Conservation (phyloP, 2,797 vertebrate species). For the Epinephelus awoara region DNA sequence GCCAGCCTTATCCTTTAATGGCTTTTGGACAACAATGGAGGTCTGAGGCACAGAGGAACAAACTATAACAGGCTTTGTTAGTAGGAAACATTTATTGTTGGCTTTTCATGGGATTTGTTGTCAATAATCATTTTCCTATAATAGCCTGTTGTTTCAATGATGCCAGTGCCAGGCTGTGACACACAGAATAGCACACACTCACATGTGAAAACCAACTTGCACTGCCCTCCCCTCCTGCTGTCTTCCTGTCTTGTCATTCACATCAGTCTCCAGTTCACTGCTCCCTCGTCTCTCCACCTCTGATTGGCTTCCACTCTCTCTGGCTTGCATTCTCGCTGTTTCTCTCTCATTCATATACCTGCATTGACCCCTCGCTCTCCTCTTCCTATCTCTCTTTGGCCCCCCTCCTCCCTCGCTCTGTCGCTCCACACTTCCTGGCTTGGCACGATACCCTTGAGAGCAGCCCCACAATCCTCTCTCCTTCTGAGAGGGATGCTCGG, state of each 20-base stretch:
- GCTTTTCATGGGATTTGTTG: constrained; percentile 10
- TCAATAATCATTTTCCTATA: neutral
- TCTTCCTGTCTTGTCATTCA: constrained; percentile 55
- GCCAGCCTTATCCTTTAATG: neutral
- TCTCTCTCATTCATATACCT: constrained; percentile 33
- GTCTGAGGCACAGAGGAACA: neutral
- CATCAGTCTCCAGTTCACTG: constrained; percentile 58
- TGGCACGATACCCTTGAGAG: constrained; percentile 85
- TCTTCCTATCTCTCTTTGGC: constrained; percentile 5
- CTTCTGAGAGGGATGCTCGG: constrained; percentile 66
- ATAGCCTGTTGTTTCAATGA: neutral
- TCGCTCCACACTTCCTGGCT: constrained; percentile 81
- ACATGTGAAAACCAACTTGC: constrained; percentile 15
- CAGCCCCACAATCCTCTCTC: constrained; percentile 76
- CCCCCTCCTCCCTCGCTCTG: constrained; percentile 32
- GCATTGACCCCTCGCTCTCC: neutral
- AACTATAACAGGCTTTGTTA: neutral
- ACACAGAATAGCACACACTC: constrained; percentile 9
- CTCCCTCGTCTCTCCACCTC: constrained; percentile 46
- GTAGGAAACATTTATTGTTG: neutral
- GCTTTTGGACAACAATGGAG: constrained; percentile 9
- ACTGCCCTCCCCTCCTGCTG: constrained; percentile 25
- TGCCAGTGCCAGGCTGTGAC: neutral
- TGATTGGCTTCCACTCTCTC: constrained; percentile 51
- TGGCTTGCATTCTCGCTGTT: constrained; percentile 6